Conservation (phyloP, 2,888 invertebrate genomes). For the Drosophila quinaria region DNA sequence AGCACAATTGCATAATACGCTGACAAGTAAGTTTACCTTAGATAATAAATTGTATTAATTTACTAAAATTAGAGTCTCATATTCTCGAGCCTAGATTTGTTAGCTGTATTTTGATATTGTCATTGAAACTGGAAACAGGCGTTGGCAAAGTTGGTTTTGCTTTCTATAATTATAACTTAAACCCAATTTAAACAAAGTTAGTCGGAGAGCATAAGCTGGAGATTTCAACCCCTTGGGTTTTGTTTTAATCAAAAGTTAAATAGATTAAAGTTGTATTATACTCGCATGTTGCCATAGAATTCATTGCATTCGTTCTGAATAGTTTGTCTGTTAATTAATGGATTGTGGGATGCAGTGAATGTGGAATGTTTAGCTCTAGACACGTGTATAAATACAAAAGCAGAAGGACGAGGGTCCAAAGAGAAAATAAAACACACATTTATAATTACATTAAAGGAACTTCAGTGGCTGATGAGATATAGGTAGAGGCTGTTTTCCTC, state of each 20-base stretch:
- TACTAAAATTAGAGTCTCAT: not conserved
- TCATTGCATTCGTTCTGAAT: not conserved
- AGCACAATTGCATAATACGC: not conserved
- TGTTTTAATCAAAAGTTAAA: slow-evolving; percentile 4
- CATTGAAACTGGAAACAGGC: not conserved
- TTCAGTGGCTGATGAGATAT: not conserved
- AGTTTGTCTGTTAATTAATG: slow-evolving; percentile 18
- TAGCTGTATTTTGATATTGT: not conserved
- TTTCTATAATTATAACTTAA: not conserved
- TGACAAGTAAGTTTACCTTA: not conserved
- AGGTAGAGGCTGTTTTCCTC: not conserved
- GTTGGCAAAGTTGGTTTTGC: not conserved
- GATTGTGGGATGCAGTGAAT: slow-evolving; percentile 1
- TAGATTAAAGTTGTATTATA: not conserved
- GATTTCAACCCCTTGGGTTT: not conserved
- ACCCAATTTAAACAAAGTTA: slow-evolving; percentile 2
- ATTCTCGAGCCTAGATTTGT: not conserved
- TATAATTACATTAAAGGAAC: not conserved
- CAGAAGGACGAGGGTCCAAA: not conserved
- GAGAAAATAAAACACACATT: not conserved
- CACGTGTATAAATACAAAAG: not conserved
- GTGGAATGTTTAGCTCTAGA: not conserved
- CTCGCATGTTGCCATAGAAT: not conserved
- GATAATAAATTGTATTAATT: slow-evolving; percentile 2
- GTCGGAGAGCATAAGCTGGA: not conserved